A percentile compares a stretch with the other conserved stretches of the same genome.
phyloP scores from a whole-genome alignment of 1,140 invertebrate species.

The Drosophila sturtevanti region DNA sequence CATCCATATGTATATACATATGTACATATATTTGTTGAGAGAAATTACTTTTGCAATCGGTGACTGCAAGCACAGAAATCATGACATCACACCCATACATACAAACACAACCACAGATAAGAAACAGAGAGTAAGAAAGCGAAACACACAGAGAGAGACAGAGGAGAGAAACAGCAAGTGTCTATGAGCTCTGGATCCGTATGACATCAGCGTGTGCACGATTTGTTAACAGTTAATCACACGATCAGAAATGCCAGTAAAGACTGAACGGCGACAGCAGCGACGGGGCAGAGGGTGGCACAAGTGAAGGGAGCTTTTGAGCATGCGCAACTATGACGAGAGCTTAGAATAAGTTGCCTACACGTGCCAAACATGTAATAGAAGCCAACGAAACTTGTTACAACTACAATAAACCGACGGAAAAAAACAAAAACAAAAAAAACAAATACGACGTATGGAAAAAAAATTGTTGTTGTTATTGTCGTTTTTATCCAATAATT shows the following conservation, averaged over 20 bases:
- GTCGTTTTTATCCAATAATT: conserved; percentile 64
- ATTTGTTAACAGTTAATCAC: conserved; percentile 78
- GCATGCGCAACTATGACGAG: conserved; percentile 14
- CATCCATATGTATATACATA: too few relatives aligned
- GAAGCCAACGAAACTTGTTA: conserved; percentile 4
- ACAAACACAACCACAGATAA: conserved; percentile 22
- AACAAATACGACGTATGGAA: background rate
- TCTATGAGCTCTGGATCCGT: conserved; percentile 22
- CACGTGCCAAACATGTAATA: conserved; percentile 38
- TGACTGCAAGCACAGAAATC: conserved; percentile 28
- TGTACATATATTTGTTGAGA: too few relatives aligned
- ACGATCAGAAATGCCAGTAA: conserved; percentile 33
- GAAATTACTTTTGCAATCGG: conserved; percentile 22
- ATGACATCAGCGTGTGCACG: conserved; percentile 80
- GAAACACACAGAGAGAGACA: conserved; percentile 9
- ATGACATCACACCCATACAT: conserved; percentile 50
- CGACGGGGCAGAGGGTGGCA: background rate
- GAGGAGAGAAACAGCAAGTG: conserved; percentile 17
- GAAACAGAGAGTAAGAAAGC: background rate
- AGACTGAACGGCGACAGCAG: background rate
- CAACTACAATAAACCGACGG: background rate
- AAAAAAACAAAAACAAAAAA: background rate
- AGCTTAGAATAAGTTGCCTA: conserved; percentile 15
- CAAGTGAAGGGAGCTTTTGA: conserved; percentile 1
- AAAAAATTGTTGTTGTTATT: background rate